A percentile compares a stretch with the other conserved stretches of the same genome.
Evolutionary conservation across 2,113 vertebrate species (phyloP).

Genomic region (Gasterosteus aculeatus): DNA sequence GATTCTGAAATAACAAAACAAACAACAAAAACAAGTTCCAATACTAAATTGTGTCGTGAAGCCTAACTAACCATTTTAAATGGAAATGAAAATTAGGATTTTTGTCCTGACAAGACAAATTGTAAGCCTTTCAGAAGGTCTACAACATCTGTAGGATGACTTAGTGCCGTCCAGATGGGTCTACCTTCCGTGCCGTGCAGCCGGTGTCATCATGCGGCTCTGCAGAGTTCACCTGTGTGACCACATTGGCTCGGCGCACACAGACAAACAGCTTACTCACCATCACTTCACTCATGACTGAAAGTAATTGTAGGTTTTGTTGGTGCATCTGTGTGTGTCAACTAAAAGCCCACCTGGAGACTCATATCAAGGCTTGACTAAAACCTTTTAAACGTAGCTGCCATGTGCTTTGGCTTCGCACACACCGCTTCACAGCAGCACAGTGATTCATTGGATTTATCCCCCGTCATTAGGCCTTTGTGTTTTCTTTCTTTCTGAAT

Average conservation of each 20-base stretch:
- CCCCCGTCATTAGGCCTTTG: neutral
- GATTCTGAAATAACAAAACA: neutral
- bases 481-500: neutral
- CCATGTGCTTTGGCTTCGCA: slow-evolving; percentile 23
- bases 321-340: slow-evolving; percentile 55
- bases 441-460: slow-evolving; percentile 2
- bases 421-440: slow-evolving; percentile 13
- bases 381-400: slow-evolving; percentile 32
- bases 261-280: slow-evolving; percentile 69
- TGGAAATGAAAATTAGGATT: neutral
- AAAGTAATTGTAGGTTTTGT: slow-evolving; percentile 39
- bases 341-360: slow-evolving; percentile 55
- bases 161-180: slow-evolving; percentile 6
- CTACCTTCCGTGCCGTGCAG: slow-evolving; percentile 24
- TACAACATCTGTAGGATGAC: slow-evolving; percentile 25
- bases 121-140: neutral
- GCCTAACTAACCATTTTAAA: neutral
- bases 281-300: slow-evolving; percentile 42
- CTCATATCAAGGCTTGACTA: slow-evolving; percentile 43
- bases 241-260: slow-evolving; percentile 20
- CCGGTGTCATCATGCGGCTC: slow-evolving; percentile 23
- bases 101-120: neutral
- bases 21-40: neutral
- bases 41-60: neutral
- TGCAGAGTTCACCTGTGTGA: slow-evolving; percentile 52